Evolutionary conservation across 2,888 invertebrate genomes (phyloP).

Genomic region (Dermolepida albohirtum): DNA sequence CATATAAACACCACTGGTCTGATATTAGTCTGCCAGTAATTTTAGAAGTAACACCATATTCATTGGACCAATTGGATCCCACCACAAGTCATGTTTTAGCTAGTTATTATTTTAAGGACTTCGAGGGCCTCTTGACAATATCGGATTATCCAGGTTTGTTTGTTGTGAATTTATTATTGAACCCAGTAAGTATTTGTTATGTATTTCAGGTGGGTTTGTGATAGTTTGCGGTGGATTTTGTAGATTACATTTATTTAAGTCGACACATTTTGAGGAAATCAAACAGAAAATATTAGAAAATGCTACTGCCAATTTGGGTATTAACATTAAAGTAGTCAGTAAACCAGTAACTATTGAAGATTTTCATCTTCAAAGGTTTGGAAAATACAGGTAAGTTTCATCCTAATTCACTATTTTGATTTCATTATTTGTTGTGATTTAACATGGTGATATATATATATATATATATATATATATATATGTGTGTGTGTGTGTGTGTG

Average conservation of each 20-base stretch:
- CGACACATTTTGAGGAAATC: constrained; percentile 86
- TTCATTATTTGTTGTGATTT: neutral
- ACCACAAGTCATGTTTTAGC: constrained; percentile 85
- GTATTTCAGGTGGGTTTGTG: constrained; percentile 79
- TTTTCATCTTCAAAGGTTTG: constrained; percentile 89
- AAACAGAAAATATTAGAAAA: constrained; percentile 88
- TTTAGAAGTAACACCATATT: constrained; percentile 92
- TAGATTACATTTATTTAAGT: constrained; percentile 90
- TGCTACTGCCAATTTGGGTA: constrained; percentile 83
- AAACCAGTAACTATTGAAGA: constrained; percentile 86
- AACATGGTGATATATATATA: neutral
- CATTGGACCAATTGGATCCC: constrained; percentile 92
- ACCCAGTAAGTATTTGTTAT: constrained; percentile 1
- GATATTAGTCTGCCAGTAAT: constrained; percentile 89
- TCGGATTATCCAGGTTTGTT: constrained; percentile 81
- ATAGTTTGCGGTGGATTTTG: constrained; percentile 93
- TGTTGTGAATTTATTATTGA: neutral
- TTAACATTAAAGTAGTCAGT: constrained; percentile 84
- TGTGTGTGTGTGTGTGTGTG: too few species aligned
- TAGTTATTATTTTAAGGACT: constrained; percentile 87
- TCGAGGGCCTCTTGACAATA: constrained; percentile 83
- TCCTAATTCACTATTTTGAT: neutral
- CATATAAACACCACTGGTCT: constrained; percentile 97
- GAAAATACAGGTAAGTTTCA: constrained; percentile 82
- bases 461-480: neutral